These are phyloP conservation scores for Sebastes fasciatus DNA, from an alignment of 2,113 vertebrate species.

Conservation along the genomic window DNA sequence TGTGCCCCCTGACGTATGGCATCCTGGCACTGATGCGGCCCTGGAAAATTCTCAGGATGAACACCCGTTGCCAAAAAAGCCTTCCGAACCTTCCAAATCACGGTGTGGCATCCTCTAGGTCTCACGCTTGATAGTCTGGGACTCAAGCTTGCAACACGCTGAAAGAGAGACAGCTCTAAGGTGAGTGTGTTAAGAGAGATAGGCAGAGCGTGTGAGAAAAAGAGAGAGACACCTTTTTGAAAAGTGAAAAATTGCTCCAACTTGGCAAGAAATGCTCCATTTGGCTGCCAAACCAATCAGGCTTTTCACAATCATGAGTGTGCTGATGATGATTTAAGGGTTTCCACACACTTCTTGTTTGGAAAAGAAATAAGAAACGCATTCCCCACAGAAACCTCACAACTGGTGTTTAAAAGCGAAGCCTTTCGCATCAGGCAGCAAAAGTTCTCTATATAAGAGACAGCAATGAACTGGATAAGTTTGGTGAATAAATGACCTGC, in stretches of 20 bases:
- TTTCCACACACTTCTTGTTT: slow-evolving; percentile 39
- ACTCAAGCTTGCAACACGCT: slow-evolving; percentile 39
- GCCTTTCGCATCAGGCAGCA: slow-evolving; percentile 25
- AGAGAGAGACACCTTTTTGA: slow-evolving; percentile 34
- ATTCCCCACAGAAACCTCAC: slow-evolving; percentile 31
- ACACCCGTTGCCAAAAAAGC: slow-evolving; percentile 49
- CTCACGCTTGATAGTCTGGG: slow-evolving; percentile 35
- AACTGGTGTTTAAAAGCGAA: slow-evolving; percentile 27
- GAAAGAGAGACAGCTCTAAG: slow-evolving; percentile 43
- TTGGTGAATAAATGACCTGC: no score
- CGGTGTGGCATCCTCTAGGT: slow-evolving; percentile 28
- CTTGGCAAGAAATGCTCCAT: slow-evolving; percentile 8
- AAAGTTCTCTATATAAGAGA: no score
- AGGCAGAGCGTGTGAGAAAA: slow-evolving; percentile 13
- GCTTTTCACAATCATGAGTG: slow-evolving; percentile 20
- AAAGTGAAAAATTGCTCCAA: slow-evolving; percentile 21
- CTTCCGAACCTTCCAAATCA: slow-evolving; percentile 52
- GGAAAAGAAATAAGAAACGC: slow-evolving; percentile 31
- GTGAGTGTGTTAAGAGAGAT: slow-evolving; percentile 43
- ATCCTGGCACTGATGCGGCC: slow-evolving; percentile 60
- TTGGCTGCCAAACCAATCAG: slow-evolving; percentile 35
- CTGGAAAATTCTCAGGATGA: slow-evolving; percentile 56
- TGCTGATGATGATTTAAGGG: slow-evolving; percentile 35
- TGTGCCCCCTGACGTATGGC: slow-evolving; percentile 74
- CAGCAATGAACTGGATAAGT: no score